phyloP scores from a whole-genome alignment of 2,797 vertebrate genomes.

The Helarctos malayanus region DNA sequence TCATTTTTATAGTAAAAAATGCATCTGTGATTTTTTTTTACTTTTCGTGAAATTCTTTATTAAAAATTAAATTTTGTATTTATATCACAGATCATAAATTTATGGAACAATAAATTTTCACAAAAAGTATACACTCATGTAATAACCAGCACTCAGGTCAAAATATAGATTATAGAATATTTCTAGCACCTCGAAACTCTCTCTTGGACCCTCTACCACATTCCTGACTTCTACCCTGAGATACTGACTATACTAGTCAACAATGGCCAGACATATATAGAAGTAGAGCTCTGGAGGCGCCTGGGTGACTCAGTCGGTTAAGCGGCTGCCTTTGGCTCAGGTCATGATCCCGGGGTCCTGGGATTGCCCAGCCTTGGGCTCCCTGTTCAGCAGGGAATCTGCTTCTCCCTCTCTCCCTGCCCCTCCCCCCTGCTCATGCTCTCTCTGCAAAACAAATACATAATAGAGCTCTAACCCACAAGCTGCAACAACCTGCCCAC shows the following conservation, averaged over 20 bases:
- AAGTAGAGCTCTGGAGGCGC: not conserved
- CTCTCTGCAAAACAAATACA: no score
- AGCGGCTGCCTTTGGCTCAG: not conserved
- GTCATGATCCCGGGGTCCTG: not conserved
- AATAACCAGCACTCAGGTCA: not conserved
- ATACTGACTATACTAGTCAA: not conserved
- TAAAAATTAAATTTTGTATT: not conserved
- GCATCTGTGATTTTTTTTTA: not conserved
- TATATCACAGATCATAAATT: not conserved
- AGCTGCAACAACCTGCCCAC: not conserved
- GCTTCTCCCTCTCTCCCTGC: not conserved
- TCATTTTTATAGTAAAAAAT: conserved; percentile 62
- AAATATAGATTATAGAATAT: not conserved
- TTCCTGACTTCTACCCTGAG: not conserved
- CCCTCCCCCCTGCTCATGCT: not conserved
- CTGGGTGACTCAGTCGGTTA: not conserved
- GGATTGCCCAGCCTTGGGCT: not conserved
- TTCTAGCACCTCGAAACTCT: not conserved
- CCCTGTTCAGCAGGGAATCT: not conserved
- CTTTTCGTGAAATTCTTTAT: not conserved
- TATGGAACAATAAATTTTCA: not conserved
- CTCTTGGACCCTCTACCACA: not conserved
- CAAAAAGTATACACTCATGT: not conserved
- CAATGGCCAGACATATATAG: not conserved
- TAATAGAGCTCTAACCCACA: not conserved